Base-by-base conservation (phyloP, 2,797 vertebrate genomes). In the Lutjanus campechanus region DNA sequence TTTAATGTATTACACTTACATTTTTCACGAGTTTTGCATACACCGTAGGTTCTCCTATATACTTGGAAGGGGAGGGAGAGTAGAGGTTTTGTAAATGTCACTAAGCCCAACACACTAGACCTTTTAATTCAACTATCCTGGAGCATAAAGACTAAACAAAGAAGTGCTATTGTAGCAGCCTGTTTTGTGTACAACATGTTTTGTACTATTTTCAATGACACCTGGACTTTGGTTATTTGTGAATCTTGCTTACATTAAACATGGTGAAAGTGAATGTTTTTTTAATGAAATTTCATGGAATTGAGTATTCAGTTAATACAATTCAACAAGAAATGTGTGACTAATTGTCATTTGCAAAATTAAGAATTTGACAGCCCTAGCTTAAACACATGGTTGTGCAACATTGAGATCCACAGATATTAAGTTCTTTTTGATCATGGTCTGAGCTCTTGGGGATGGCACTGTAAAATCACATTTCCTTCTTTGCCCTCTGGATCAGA, bases 401-500 rank as follows among this genome's bases (percentile, higher is more conserved):
- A 81, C 76, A 66, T 87, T 62, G 68, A 59, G 69, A 63, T 84
- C 72, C 51, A 69, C 69, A 60, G 55, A 76, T 77, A 77, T 81
- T 29, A 74, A 86, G 82, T 79, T 77, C 64, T 86, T 84, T 85
- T 82, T 91, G 82, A 88, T 90, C 76, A 64, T 29, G 69, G 66
- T 54, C 67, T 49, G 84, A 71, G 76, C 83, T 83, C 76, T 65
- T 61, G 65, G 82, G 83, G 77, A 82, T 64, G 79, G 82, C 77
- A 60, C 75, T 61, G 70, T 81, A 76, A 79, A 73, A 60, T 81
- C 79, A 67, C 55, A 90, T 85, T 78, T 89, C 79, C 88, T 91
- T 73, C 62, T 84, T 67, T 84, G 73, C 77, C 82, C 78, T 82
- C 55, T 67, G 87, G 84, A 90, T 92, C 89, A 88, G 89, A 89